Percentiles rank a stretch among this genome's conserved stretches.
Conservation (phyloP, 2,797 vertebrate species). For the Cryptoprocta ferox region DNA sequence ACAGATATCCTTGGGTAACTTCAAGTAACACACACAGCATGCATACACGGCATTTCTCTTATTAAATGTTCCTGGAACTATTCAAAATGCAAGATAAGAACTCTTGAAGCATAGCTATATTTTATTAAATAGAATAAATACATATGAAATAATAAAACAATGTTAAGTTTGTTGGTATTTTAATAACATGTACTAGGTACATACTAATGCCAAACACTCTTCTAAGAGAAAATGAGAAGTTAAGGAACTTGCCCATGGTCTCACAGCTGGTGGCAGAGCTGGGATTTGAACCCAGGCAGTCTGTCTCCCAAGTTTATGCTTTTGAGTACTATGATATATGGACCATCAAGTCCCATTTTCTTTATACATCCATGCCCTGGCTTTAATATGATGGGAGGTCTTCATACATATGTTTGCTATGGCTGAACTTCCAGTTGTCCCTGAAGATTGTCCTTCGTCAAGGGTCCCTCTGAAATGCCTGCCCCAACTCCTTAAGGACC, state of each 20-base stretch:
- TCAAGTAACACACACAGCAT: background rate
- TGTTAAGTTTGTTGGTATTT: background rate
- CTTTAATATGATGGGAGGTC: background rate
- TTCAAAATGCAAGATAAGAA: background rate
- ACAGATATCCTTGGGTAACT: background rate
- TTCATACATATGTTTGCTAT: background rate
- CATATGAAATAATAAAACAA: background rate
- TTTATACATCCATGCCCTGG: background rate
- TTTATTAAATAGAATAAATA: constrained; percentile 19
- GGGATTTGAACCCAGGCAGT: background rate
- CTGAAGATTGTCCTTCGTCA: background rate
- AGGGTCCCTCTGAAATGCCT: background rate
- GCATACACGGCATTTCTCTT: background rate
- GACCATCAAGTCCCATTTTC: background rate
- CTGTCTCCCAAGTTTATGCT: background rate
- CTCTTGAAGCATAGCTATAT: background rate
- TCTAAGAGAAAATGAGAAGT: background rate
- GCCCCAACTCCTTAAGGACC: background rate
- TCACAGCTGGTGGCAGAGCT: background rate
- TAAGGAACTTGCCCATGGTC: background rate
- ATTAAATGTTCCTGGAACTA: background rate
- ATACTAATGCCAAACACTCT: background rate
- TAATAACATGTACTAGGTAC: background rate
- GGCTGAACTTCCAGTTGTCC: background rate
- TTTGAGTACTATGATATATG: background rate